Evolutionary conservation across 1,140 invertebrate species (phyloP).

Genomic region (Pararge aegeria): DNA sequence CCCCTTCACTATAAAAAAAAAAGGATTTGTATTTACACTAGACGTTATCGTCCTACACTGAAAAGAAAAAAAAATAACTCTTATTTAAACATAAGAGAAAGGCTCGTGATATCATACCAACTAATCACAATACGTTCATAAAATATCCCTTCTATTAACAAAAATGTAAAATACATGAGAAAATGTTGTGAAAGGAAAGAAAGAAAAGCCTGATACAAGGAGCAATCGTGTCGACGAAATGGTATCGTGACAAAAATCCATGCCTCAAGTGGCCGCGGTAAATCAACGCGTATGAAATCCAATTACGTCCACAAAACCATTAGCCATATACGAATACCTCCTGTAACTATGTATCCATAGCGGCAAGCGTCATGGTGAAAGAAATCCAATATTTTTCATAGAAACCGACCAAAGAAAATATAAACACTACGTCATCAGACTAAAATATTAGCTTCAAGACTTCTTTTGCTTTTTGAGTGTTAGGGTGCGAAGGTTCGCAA

Average conservation of each 20-base stretch:
- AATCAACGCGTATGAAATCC: conserved; percentile 71
- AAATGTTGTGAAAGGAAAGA: conserved; percentile 32
- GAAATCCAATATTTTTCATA: not conserved
- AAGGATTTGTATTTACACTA: no score
- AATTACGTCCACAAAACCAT: conserved; percentile 68
- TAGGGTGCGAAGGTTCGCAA: no score
- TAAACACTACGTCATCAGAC: no score
- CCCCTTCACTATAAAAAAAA: no score
- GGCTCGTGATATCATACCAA: not conserved
- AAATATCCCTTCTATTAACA: not conserved
- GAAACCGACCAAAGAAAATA: no score
- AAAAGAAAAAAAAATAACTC: no score
- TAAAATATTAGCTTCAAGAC: no score
- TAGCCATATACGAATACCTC: conserved; percentile 25
- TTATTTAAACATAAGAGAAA: not conserved
- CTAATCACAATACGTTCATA: not conserved
- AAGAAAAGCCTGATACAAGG: conserved; percentile 40
- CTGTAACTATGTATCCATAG: not conserved
- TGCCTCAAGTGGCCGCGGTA: conserved; percentile 60
- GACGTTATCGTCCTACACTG: no score
- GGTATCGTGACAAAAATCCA: conserved; percentile 75
- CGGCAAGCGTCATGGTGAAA: not conserved
- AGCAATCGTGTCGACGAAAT: conserved; percentile 58
- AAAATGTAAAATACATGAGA: conserved; percentile 2
- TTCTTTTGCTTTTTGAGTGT: no score